These are phyloP conservation scores for Macquaria australasica DNA, from an alignment of 2,113 vertebrate genomes.

Conservation along the genomic window DNA sequence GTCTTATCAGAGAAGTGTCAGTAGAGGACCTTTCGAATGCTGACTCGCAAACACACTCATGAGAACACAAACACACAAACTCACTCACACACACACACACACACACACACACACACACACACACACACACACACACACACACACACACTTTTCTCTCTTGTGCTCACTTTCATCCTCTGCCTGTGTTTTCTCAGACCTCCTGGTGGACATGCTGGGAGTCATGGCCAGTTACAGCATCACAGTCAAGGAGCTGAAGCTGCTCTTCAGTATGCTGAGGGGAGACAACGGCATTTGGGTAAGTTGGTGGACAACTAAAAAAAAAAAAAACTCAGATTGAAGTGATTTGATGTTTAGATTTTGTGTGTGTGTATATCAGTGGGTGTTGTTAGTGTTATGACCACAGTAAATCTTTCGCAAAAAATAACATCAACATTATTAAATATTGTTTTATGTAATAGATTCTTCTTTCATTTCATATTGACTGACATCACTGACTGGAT, in stretches of 20 bases:
- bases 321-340: too few species aligned
- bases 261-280: conserved; percentile 99
- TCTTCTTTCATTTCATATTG: neutral
- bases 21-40: conserved; percentile 21
- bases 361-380: neutral
- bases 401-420: neutral
- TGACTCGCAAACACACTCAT: conserved; percentile 30
- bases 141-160: neutral
- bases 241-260: conserved; percentile 98
- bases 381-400: neutral
- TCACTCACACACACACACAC: too few species aligned
- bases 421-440: neutral
- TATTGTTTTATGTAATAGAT: neutral
- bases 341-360: neutral
- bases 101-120: too few species aligned
- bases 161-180: conserved; percentile 29
- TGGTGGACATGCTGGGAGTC: conserved; percentile 99
- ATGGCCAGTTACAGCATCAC: conserved; percentile 99
- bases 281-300: conserved; percentile 98
- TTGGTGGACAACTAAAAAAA: conserved; percentile 19
- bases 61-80: too few species aligned
- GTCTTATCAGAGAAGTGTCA: conserved; percentile 49
- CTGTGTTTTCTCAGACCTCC: conserved; percentile 89
- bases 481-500: neutral
- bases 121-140: neutral